Evolutionary conservation across 2,113 vertebrate species (phyloP).

Genomic region (Pimephales promelas): DNA sequence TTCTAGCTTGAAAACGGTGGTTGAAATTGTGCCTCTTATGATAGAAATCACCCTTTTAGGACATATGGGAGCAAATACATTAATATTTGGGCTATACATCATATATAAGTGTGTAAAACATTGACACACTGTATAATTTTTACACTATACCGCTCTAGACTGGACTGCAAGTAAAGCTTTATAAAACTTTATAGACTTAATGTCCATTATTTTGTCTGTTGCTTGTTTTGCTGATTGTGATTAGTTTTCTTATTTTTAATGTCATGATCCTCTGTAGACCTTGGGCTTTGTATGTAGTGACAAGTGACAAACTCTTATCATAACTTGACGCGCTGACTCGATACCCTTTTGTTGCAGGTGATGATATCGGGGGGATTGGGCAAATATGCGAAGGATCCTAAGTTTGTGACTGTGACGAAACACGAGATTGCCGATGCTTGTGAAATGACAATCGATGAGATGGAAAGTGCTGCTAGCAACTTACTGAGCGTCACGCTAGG

Average conservation of each 20-base stretch:
- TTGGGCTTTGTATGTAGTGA: too few relatives aligned
- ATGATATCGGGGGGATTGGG: conserved; percentile 96
- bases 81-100: too few relatives aligned
- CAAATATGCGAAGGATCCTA: conserved; percentile 92
- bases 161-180: neutral
- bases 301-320: neutral
- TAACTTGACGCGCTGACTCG: neutral
- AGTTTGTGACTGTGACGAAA: conserved; percentile 92
- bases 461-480: conserved; percentile 96
- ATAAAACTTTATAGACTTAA: too few relatives aligned
- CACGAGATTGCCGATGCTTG: conserved; percentile 95
- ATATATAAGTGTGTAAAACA: too few relatives aligned
- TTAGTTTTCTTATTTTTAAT: too few relatives aligned
- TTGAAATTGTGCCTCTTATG: too few relatives aligned
- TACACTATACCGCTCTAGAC: neutral
- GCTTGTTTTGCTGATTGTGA: too few relatives aligned
- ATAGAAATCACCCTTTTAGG: too few relatives aligned
- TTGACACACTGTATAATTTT: neutral
- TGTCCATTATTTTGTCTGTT: too few relatives aligned
- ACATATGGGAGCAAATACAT: too few relatives aligned
- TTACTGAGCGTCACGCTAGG: conserved; percentile 85
- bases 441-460: conserved; percentile 95
- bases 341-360: conserved; percentile 76
- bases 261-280: too few relatives aligned
- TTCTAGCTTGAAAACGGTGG: too few relatives aligned